These are phyloP conservation scores for Grammomys dolichurus DNA, from an alignment of 2,113 vertebrate genomes.

Conservation along the genomic window DNA sequence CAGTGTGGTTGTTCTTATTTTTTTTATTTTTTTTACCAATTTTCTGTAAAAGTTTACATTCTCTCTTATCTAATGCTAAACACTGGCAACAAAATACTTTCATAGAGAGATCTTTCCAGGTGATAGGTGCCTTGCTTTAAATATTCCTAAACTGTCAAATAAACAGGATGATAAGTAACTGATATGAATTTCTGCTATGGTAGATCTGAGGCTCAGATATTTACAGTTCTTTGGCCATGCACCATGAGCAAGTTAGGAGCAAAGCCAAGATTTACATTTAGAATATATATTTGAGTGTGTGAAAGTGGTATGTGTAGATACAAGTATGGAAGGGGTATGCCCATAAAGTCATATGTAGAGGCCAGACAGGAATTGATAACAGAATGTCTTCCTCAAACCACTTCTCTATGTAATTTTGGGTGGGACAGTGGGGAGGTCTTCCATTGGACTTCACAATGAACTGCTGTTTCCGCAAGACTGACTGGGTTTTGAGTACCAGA, in stretches of 20 bases:
- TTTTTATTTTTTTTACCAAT: not conserved
- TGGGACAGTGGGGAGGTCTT: not conserved
- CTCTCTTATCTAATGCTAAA: not conserved
- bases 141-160: slow-evolving; percentile 12
- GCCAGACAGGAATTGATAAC: not conserved
- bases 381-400: no score
- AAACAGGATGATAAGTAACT: not conserved
- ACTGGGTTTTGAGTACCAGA: not conserved
- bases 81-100: not conserved
- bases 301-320: no score
- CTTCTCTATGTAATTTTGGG: not conserved
- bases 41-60: slow-evolving; percentile 11
- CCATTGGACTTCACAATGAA: not conserved
- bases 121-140: not conserved
- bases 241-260: not conserved
- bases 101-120: not conserved
- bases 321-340: not conserved
- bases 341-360: not conserved
- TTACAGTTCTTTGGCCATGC: not conserved
- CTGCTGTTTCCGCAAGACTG: not conserved
- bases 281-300: not conserved
- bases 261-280: not conserved
- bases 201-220: not conserved
- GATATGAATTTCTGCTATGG: not conserved
- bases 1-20: not conserved